Percentiles rank a stretch among this genome's conserved stretches.
These are phyloP conservation scores for Plotosus lineatus DNA, from an alignment of 2,113 vertebrate species.

Conservation along the genomic window DNA sequence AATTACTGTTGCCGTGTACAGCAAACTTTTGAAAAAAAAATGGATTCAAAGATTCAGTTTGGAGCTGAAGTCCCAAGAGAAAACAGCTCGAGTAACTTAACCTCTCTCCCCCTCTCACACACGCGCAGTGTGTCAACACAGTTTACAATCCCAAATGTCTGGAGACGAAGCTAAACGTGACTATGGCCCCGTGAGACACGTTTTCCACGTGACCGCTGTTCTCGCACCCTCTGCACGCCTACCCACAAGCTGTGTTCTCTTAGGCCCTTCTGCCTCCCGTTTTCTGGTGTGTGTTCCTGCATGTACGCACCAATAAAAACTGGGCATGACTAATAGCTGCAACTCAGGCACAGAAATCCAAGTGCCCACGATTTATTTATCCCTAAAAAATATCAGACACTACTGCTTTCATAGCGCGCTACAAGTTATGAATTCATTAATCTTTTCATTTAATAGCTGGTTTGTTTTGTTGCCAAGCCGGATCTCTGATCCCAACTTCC, in stretches of 20 bases:
- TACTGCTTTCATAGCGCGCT: not conserved
- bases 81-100: not conserved
- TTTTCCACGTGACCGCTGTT: slow-evolving; percentile 17
- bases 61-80: not conserved
- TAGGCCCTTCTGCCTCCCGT: slow-evolving; percentile 24
- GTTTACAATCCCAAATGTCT: not conserved
- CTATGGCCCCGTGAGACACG: not conserved
- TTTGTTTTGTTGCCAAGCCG: not conserved
- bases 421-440: not conserved
- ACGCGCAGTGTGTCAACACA: not conserved
- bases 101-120: not conserved
- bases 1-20: not conserved
- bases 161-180: not conserved
- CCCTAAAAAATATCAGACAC: not conserved
- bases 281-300: slow-evolving; percentile 3
- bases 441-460: not conserved
- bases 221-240: slow-evolving; percentile 14
- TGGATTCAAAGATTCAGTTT: not conserved
- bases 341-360: not conserved
- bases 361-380: not conserved
- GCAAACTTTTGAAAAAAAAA: not conserved
- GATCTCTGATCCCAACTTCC: not conserved
- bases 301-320: not conserved
- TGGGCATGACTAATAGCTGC: not conserved
- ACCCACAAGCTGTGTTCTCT: slow-evolving; percentile 36